Conservation (phyloP, 2,888 invertebrate species). For the Andrena bucephala region DNA sequence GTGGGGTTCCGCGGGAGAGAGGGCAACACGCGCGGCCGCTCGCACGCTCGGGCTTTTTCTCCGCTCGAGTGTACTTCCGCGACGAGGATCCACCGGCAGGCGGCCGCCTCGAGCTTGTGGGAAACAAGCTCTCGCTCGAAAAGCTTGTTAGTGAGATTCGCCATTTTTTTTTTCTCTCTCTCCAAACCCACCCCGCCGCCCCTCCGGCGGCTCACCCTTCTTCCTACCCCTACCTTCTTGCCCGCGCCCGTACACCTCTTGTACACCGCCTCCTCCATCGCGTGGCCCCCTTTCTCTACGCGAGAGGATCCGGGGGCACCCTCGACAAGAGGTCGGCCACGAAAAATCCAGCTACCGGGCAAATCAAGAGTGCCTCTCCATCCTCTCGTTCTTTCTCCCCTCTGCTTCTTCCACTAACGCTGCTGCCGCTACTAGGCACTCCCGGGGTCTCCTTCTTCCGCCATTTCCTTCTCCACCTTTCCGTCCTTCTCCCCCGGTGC, state of each 20-base stretch:
- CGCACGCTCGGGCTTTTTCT: slow-evolving; percentile 74
- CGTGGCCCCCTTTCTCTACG: slow-evolving; percentile 58
- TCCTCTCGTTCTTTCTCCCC: slow-evolving; percentile 10
- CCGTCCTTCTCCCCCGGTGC: slow-evolving; percentile 24
- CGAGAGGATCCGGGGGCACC: slow-evolving; percentile 44
- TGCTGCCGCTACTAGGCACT: not conserved
- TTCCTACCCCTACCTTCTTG: slow-evolving; percentile 36
- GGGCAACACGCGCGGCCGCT: slow-evolving; percentile 71
- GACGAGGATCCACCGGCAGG: slow-evolving; percentile 22
- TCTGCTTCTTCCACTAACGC: not conserved
- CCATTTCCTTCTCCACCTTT: not conserved
- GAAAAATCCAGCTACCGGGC: slow-evolving; percentile 59
- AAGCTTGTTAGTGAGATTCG: slow-evolving; percentile 82
- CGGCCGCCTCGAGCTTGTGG: slow-evolving; percentile 64
- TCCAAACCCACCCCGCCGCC: no score
- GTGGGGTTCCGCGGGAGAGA: slow-evolving; percentile 1
- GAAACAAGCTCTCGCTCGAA: slow-evolving; percentile 71
- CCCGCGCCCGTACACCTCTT: slow-evolving; percentile 48
- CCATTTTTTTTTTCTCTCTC: slow-evolving; percentile 71
- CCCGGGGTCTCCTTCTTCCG: slow-evolving; percentile 1
- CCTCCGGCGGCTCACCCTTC: not conserved
- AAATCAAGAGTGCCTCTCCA: slow-evolving; percentile 64
- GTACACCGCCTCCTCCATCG: slow-evolving; percentile 50
- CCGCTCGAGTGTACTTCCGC: slow-evolving; percentile 74
- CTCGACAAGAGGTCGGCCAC: slow-evolving; percentile 67